Conservation (phyloP, 2,888 invertebrate genomes). For the Hirtodrosophila alboralis region DNA sequence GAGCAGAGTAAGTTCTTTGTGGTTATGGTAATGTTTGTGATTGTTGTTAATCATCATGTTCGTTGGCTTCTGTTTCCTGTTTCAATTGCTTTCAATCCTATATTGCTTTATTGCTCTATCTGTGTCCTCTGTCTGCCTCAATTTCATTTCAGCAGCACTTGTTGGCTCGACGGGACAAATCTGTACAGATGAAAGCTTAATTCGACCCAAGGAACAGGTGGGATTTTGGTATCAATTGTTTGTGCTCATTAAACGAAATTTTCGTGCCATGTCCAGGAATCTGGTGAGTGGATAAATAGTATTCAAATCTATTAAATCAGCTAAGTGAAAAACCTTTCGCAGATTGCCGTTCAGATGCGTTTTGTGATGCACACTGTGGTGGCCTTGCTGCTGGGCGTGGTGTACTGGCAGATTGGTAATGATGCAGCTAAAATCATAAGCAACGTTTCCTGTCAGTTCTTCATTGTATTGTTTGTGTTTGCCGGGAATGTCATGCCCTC, state of each 20-base stretch:
- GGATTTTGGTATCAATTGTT: constrained; percentile 83
- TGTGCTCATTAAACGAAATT: constrained; percentile 85
- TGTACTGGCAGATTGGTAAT: constrained; percentile 93
- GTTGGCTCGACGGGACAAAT: constrained; percentile 26
- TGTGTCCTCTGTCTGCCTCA: constrained; percentile 28
- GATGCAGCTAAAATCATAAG: constrained; percentile 92
- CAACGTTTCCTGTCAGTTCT: constrained; percentile 95
- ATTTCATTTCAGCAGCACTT: constrained; percentile 67
- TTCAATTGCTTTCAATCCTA: constrained; percentile 11
- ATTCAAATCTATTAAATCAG: no score
- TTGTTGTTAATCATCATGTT: constrained; percentile 33
- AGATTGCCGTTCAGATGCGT: constrained; percentile 86
- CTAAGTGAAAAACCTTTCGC: not conserved
- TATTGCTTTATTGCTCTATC: constrained; percentile 50
- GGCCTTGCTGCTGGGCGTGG: constrained; percentile 91
- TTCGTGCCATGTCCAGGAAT: constrained; percentile 83
- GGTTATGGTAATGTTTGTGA: not conserved
- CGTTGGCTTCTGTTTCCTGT: constrained; percentile 6
- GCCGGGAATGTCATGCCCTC: constrained; percentile 96
- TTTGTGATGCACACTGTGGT: constrained; percentile 91
- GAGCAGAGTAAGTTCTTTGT: constrained; percentile 62
- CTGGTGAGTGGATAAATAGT: constrained; percentile 79
- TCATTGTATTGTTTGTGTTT: constrained; percentile 95
- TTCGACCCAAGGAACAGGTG: constrained; percentile 76
- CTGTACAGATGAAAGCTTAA: no score